These are phyloP conservation scores for Nesogale talazaci DNA, from an alignment of 2,113 vertebrate genomes.

Conservation along the genomic window DNA sequence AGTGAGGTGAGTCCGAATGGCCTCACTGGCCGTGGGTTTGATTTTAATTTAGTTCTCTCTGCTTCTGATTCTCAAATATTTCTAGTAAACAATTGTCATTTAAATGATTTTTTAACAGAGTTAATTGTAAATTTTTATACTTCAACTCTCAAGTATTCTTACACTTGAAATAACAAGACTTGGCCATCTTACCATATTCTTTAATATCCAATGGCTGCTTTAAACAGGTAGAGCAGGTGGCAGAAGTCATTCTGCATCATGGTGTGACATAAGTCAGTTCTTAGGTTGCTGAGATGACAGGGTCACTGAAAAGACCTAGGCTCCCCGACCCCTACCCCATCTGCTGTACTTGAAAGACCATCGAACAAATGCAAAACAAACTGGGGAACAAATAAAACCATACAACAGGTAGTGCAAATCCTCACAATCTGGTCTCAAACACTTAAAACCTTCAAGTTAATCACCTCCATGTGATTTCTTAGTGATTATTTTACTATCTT, in stretches of 20 bases:
- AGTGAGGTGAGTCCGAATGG: too few species aligned
- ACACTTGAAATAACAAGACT: neutral
- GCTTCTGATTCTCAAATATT: neutral
- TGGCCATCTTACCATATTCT: neutral
- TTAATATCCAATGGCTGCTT: neutral
- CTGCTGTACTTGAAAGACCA: neutral
- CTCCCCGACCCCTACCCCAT: neutral
- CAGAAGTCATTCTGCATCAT: neutral
- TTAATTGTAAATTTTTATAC: neutral
- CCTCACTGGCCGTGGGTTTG: too few species aligned
- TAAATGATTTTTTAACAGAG: neutral
- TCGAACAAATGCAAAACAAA: neutral
- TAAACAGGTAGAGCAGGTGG: neutral
- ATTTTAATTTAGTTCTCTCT: neutral
- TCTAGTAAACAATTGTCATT: neutral
- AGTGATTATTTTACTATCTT: neutral
- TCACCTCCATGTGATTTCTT: neutral
- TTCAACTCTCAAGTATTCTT: neutral
- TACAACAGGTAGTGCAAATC: neutral
- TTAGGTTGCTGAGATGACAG: neutral
- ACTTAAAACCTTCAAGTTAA: neutral
- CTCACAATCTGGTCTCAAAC: neutral
- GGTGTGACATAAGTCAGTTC: neutral
- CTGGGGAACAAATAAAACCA: neutral
- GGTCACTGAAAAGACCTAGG: neutral